Percentiles rank a stretch among this genome's conserved stretches.
phyloP scores from a whole-genome alignment of 1,140 invertebrate species.

The Pseudomyrmex concolor region DNA sequence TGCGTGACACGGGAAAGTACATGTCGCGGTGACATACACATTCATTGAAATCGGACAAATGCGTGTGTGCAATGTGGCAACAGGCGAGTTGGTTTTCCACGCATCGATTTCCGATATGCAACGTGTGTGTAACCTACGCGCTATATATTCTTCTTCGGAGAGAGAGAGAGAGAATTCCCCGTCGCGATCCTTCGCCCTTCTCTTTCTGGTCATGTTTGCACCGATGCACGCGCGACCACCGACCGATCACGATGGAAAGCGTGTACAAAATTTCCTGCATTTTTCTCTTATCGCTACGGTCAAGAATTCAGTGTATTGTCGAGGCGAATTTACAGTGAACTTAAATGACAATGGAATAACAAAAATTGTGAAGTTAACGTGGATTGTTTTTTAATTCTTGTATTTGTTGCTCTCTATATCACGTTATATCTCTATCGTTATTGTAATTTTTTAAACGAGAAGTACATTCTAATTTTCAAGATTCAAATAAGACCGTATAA shows the following conservation, averaged over 20 bases:
- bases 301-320: slow-evolving; percentile 35
- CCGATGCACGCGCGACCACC: neutral
- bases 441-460: too few species aligned
- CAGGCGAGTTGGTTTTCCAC: slow-evolving; percentile 45
- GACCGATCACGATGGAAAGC: slow-evolving; percentile 7
- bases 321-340: neutral
- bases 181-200: slow-evolving; percentile 45
- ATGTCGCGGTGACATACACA: slow-evolving; percentile 24
- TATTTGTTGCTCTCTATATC: neutral
- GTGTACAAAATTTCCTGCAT: slow-evolving; percentile 32
- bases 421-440: too few species aligned
- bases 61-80: slow-evolving; percentile 62
- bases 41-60: slow-evolving; percentile 68
- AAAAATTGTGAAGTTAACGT: slow-evolving; percentile 11
- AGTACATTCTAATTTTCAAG: too few species aligned
- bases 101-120: slow-evolving; percentile 69
- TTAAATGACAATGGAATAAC: neutral
- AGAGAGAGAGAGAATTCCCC: too few species aligned
- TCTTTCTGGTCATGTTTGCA: slow-evolving; percentile 27
- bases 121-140: slow-evolving; percentile 2
- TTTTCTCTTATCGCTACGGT: slow-evolving; percentile 20
- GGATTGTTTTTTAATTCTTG: neutral
- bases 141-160: slow-evolving; percentile 37
- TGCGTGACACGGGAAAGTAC: slow-evolving; percentile 6
- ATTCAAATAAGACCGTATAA: too few species aligned